Evolutionary conservation across 2,888 invertebrate species (phyloP).

Genomic region (Nomada flava): DNA sequence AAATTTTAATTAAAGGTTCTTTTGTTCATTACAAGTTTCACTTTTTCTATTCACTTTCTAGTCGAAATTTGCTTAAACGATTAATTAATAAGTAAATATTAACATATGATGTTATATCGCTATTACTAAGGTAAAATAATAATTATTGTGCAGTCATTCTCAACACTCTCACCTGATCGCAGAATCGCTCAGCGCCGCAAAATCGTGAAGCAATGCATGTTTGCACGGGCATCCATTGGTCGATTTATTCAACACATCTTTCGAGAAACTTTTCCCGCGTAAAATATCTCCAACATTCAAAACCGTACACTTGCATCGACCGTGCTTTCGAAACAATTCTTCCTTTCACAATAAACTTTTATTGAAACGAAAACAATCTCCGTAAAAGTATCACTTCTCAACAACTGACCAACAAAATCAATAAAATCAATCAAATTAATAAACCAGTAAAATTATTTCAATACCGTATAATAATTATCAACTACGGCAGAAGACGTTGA

Average conservation of each 20-base stretch:
- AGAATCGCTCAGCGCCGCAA: constrained; percentile 64
- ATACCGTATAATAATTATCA: background rate
- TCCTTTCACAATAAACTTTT: background rate
- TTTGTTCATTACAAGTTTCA: too few species aligned
- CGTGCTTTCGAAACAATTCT: background rate
- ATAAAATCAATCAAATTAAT: background rate
- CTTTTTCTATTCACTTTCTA: too few species aligned
- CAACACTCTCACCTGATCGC: constrained; percentile 63
- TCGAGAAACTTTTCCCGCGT: constrained; percentile 36
- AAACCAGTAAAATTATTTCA: background rate
- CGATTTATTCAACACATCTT: constrained; percentile 41
- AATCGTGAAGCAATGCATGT: constrained; percentile 59
- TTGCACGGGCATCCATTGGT: constrained; percentile 52
- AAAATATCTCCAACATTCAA: constrained; percentile 34
- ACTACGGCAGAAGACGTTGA: constrained; percentile 10
- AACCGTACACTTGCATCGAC: constrained; percentile 5
- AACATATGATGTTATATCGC: too few species aligned
- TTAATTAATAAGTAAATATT: too few species aligned
- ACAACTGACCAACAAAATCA: background rate
- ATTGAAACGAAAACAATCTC: background rate
- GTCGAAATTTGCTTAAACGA: too few species aligned
- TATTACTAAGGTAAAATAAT: background rate
- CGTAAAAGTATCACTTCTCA: background rate
- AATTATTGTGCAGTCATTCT: background rate
- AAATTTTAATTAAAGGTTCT: too few species aligned